Evolutionary conservation across 2,113 vertebrate genomes (phyloP), one percentile per base, ranked within the genome.

Genomic region (Bettongia penicillata): DNA sequence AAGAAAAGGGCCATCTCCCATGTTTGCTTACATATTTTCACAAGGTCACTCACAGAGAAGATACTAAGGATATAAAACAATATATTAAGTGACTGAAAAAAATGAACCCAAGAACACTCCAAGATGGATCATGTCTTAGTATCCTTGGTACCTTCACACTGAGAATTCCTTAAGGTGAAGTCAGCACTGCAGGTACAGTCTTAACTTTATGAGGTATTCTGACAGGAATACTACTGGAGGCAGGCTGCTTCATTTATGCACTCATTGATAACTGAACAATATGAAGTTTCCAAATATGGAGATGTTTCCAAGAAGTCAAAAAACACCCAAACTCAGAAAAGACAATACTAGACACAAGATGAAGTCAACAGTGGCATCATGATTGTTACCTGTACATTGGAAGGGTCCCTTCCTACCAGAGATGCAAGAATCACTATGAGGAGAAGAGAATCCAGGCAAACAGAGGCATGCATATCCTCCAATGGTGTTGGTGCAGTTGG

Each of bases 381-480:
- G 51, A 1, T 0, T 7, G 3, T 95, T 96, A 98, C 97, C 96
- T 96, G 22, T 2, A 0, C 97, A 97, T n/a, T 7, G 0, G 3
- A 95, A 94, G 10, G 0, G 0, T 0, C 8, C 90, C 0, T 43
- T 0, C 3, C 53, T 94, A 26, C 5, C 31, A 0, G 1, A 5
- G 6, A 0, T 28, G 97, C 94, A 95, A 16, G 1, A 0, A 1
- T 84, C 6, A 19, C 90, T 95, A 1, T 51, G n/a, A 49, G 91
- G 53, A 51, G 95, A n/a, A 16, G 96, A 96, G 90, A 97, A 97
- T 2, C 96, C 96, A 2, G 8, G 4, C 0, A 57, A 22, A 55
- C 96, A 96, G 47, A 22, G 90, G 47, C 94, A 96, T 0, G 0
- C 22, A 51, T 94, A 95, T 1, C 92, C 90, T 48, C 97, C 97